Evolutionary conservation across 2,888 invertebrate genomes (phyloP), one percentile per base, ranked within the genome.

Genomic region (Penaeus monodon): DNA sequence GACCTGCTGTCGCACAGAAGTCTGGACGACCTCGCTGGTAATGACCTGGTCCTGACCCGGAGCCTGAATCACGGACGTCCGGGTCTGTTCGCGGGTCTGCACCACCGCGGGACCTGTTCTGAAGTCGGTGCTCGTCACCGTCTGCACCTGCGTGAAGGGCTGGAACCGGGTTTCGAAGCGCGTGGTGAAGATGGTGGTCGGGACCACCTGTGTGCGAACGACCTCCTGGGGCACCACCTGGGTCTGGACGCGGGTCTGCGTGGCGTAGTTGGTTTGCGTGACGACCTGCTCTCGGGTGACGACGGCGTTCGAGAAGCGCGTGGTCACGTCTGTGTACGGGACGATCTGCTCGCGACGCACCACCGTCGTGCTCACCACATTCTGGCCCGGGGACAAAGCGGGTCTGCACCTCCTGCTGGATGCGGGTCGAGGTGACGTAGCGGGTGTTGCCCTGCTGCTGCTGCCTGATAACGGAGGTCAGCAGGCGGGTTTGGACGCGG

Each of bases 221-320:
- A 83, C 79, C 49, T 83, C 83, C 82, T 83, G 88, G 44, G 81
- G 79, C 24, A 44, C 64, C 24, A 79, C 29, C 64, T 81, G 81
- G 4, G 88, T 88, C 65, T 81, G 82, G 57, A 82, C n/a, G 22
- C 70, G 65, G 6, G 88, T 88, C 65, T 88, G 83, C 22, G 84
- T 88, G 29, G 81, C 63, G 76, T 84, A 57, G 74, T 76, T 86
- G 79, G 81, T 86, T 29, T 63, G 79, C 22, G 86, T 88, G 29
- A 84, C 49, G n/a, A 88, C 78, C 49, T 49, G 57, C 22, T 79
- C 76, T 27, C 74, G 64, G 24, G 86, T 88, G 57, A 66, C 80
- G 33, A 86, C 27, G 4, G 66, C 68, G 49, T 65, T 84, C 8
- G 68, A 57, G 57, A 86, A 66, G 17, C 57, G 29, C 20, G 86